Conservation (phyloP, 1,140 invertebrate genomes). For the Pseudomyrmex pallidus region DNA sequence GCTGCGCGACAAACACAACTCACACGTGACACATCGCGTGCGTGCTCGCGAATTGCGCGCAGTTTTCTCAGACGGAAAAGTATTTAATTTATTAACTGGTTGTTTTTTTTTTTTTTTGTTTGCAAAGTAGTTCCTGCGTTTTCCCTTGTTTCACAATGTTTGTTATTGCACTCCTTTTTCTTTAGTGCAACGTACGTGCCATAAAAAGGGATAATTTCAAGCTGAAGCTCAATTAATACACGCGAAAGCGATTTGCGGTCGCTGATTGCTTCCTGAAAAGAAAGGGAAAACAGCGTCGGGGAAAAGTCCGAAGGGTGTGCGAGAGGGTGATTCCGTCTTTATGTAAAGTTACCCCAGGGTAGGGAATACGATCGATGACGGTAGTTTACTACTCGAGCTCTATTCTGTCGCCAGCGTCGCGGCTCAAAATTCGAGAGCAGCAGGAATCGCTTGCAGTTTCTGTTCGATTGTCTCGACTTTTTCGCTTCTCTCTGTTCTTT, state of each 20-base stretch:
- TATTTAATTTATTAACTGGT: background rate
- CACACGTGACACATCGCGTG: constrained; percentile 35
- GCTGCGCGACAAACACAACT: constrained; percentile 6
- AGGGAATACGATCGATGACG: constrained; percentile 33
- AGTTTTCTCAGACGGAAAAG: background rate
- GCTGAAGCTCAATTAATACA: constrained; percentile 21
- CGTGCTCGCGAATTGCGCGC: constrained; percentile 18
- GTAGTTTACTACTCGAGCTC: background rate
- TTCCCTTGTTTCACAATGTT: background rate
- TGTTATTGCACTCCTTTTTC: constrained; percentile 13
- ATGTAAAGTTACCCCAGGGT: constrained; percentile 10
- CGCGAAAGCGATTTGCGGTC: constrained; percentile 7
- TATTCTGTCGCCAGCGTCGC: background rate
- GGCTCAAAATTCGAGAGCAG: constrained; percentile 31
- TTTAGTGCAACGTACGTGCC: constrained; percentile 54
- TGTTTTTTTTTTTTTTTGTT: background rate
- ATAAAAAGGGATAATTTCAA: constrained; percentile 48
- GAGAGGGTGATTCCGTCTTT: constrained; percentile 19
- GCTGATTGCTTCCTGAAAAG: constrained; percentile 13
- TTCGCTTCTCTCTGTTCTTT: background rate
- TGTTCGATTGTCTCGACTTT: background rate
- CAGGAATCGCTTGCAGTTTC: background rate
- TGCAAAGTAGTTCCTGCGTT: background rate
- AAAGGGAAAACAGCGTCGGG: background rate
- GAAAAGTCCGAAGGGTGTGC: background rate